Evolutionary conservation across 2,113 vertebrate genomes (phyloP).

Genomic region (Dasyurus viverrinus): DNA sequence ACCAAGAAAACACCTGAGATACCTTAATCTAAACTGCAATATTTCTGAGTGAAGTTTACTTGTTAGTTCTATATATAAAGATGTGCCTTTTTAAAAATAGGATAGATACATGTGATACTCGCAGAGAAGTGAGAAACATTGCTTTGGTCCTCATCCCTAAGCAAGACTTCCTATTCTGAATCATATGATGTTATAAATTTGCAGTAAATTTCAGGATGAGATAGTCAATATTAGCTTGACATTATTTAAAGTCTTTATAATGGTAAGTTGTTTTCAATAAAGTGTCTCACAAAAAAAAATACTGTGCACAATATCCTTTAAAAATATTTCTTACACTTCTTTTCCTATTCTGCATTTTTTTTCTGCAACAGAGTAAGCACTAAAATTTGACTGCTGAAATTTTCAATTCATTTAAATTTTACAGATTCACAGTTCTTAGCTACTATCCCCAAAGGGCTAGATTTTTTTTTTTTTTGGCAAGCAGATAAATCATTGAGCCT

Average conservation of each 20-base stretch:
- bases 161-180: background rate
- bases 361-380: background rate
- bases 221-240: background rate
- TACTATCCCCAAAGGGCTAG: background rate
- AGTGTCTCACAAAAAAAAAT: background rate
- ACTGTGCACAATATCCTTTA: background rate
- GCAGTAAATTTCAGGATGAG: background rate
- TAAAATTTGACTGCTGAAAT: conserved; percentile 18
- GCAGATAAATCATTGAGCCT: background rate
- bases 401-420: conserved; percentile 36
- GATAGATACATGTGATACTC: background rate
- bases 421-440: background rate
- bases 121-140: background rate
- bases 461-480: background rate
- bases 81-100: conserved; percentile 2
- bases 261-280: background rate
- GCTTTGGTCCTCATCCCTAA: background rate
- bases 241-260: background rate
- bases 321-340: background rate
- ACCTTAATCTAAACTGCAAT: background rate
- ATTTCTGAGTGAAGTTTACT: background rate
- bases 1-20: background rate
- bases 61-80: background rate
- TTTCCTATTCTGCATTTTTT: conserved; percentile 2
- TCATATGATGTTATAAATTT: background rate